Base-by-base conservation (phyloP, 2,797 vertebrate species). In the Pseudomugil tenellus region DNA sequence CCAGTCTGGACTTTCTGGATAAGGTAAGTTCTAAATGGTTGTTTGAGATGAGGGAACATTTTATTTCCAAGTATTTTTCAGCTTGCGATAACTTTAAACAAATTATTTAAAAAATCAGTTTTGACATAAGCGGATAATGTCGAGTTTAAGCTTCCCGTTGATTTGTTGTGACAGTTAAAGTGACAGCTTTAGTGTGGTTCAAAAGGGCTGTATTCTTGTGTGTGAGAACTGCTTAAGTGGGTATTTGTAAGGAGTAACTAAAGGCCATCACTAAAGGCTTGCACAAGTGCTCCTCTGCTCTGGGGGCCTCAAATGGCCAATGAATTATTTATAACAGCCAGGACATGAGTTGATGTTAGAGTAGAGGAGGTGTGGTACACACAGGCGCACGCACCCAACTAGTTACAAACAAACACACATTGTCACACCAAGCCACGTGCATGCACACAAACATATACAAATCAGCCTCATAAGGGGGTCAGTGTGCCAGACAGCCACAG, bases 291-390 rank as follows among this genome's bases (percentile, higher is more conserved):
- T 89, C 85, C 58, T 76, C 70, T 81, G 83, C 84, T 87, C 80
- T 56, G 56, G 84, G 89, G 87, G 86, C 88, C 91, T 93, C 90
- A 88, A 92, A 91, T 92, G 88, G 82, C 86, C 88, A 84, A 92
- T 93, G 79, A 93, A 93, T 93, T 91, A 93, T 93, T 93, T 84
- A 92, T 92, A 87, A 79, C 80, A 82, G 74, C 63, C 67, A 83
- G 78, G 83, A 83, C 87, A 89, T 80, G 87, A 87, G 86, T 84
- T 85, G 84, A 87, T 90, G 80, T 82, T 82, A 71, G 88, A 74
- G 72, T 75, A 81, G 86, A 86, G 84, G 84, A 88, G 70, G 75
- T 53, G 58, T 76, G 72, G 48, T 72, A 72, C 70, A 60, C 79
- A 37, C 68, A 53, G 63, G 57, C 59, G 49, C 60, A 80, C 65